Percentiles rank a stretch among this genome's conserved stretches.
Evolutionary conservation across 2,113 vertebrate genomes (phyloP).

Genomic region (Pyxicephalus adspersus): DNA sequence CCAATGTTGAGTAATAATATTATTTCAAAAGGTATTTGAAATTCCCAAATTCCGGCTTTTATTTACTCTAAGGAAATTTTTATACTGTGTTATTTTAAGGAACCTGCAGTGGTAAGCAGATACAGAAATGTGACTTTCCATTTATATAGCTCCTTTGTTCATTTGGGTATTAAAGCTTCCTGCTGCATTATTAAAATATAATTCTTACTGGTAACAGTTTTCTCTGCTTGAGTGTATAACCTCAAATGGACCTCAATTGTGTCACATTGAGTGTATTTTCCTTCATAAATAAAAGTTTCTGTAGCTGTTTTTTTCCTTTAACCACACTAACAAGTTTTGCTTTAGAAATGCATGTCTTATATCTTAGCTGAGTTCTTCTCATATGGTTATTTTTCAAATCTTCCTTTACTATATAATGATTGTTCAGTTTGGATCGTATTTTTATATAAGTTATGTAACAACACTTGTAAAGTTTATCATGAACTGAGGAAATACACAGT

Average conservation of each 20-base stretch:
- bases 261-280: conserved; percentile 2
- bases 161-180: background rate
- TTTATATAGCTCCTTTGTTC: conserved; percentile 3
- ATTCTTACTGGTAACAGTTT: background rate
- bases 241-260: conserved; percentile 1
- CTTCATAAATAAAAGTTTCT: background rate
- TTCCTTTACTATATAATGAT: background rate
- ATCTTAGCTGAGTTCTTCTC: background rate
- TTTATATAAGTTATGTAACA: no score
- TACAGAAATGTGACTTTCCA: background rate
- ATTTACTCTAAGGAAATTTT: no score
- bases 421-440: no score
- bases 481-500: no score
- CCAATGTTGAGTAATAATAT: no score
- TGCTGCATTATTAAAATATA: conserved; percentile 16
- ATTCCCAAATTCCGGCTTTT: no score
- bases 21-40: no score
- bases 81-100: no score
- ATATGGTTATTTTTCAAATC: background rate
- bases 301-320: background rate
- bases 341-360: background rate
- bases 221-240: background rate
- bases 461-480: no score
- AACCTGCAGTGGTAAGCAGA: background rate
- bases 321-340: background rate